Percentiles rank a stretch among this genome's conserved stretches.
These are phyloP conservation scores for human (Homo sapiens) DNA, from an alignment of 2,113 vertebrate genomes.

Conservation along the genomic window GRCh38 chrX:16606001-16606500, in stretches of 20 bases:
- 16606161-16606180: neutral
- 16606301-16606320: slow-evolving; percentile 13
- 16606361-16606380: neutral
- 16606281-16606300: slow-evolving; percentile 10
- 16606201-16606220: slow-evolving; percentile 39
- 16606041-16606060: slow-evolving; percentile 23
- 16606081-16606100: slow-evolving; percentile 20
- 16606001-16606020: slow-evolving; percentile 4
- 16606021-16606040: neutral
- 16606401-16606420: neutral
- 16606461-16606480: neutral
- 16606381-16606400: neutral
- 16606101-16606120: neutral
- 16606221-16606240: slow-evolving; percentile 31
- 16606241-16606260: slow-evolving; percentile 31
- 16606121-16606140: slow-evolving; percentile 22
- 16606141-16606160: neutral
- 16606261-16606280: slow-evolving; percentile 58
- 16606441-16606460: neutral
- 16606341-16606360: neutral
- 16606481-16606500: neutral
- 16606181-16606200: slow-evolving; percentile 37
- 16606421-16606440: slow-evolving; percentile 1
- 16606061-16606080: neutral
- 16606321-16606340: slow-evolving; percentile 4